Evolutionary conservation across 2,797 vertebrate genomes (phyloP), one percentile per base, ranked within the genome.

Genomic region (Sebastes dallii): DNA sequence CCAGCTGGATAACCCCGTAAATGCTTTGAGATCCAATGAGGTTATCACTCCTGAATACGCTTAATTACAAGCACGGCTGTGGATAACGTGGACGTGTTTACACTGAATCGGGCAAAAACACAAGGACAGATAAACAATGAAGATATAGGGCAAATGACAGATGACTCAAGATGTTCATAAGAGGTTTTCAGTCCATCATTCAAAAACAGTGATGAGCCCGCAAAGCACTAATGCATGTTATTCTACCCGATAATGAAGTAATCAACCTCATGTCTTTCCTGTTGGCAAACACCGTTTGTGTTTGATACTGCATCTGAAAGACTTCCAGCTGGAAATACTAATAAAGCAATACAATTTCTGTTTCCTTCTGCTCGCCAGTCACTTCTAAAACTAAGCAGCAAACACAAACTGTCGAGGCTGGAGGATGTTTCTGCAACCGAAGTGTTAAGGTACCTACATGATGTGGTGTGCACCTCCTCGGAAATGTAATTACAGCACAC

Each of bases 1-100:
- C 90, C 78, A 78, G 78, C 56, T 68, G 89, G 91, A 94, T 94
- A 89, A 92, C 88, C 78, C 81, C 2, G 68, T 86, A 84, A 93
- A 91, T 68, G 58, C 89, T 83, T 80, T 78, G 69, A 82, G 85
- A 83, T 82, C 79, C 80, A 76, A 72, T 66, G 75, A 88, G 88
- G 88, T 90, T 91, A 82, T 89, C 79, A 32, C 76, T 74, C 65
- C 83, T 78, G 88, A 89, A 92, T 85, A 87, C 74, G 76, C 90
- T 89, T 93, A 94, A 94, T 92, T 92, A 90, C 76, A 84, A 78
- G 55, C 75, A 46, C 3, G 72, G 65, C 71, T 70, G 69, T 79
- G 68, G 77, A 84, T 82, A 81, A 87, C 82, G 76, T 27, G 58
- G 67, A 69, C 39, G 59, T 88, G 85, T 90, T 92, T 86, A 87